These are phyloP conservation scores for Menidia menidia DNA, from an alignment of 2,797 vertebrate species.

Conservation along the genomic window DNA sequence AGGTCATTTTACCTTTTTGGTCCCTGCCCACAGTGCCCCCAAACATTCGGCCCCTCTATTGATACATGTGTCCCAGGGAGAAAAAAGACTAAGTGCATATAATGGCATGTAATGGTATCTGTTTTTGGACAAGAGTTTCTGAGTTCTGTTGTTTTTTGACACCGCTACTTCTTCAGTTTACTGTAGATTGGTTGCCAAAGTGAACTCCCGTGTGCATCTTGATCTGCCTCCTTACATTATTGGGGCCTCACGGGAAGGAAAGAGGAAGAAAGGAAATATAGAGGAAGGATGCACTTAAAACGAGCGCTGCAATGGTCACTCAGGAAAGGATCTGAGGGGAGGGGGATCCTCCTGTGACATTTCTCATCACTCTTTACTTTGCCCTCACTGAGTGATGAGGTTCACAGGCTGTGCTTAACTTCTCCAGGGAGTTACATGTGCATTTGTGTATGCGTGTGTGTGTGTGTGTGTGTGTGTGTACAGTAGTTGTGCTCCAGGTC, in stretches of 20 bases:
- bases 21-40: constrained; percentile 39
- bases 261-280: constrained; percentile 55
- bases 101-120: constrained; percentile 66
- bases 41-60: constrained; percentile 30
- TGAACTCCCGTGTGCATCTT: constrained; percentile 35
- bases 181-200: constrained; percentile 19
- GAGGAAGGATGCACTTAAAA: constrained; percentile 74
- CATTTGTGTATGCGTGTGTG: constrained; percentile 52
- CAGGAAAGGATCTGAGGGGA: constrained; percentile 49
- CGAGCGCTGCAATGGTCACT: constrained; percentile 57
- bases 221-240: constrained; percentile 53
- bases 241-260: constrained; percentile 55
- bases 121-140: constrained; percentile 50
- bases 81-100: constrained; percentile 52
- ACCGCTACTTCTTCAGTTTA: constrained; percentile 24
- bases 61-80: constrained; percentile 49
- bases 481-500: constrained; percentile 71
- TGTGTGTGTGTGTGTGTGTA: constrained; percentile 58
- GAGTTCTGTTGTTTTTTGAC: constrained; percentile 43
- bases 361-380: constrained; percentile 59
- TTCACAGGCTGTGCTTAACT: constrained; percentile 65
- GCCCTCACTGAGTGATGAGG: constrained; percentile 70
- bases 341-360: constrained; percentile 55
- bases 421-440: constrained; percentile 51
- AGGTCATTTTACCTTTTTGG: constrained; percentile 55